Percentiles rank a stretch among this genome's conserved stretches.
These are phyloP conservation scores for Cathartes aura DNA, from an alignment of 2,113 vertebrate genomes.

Conservation along the genomic window DNA sequence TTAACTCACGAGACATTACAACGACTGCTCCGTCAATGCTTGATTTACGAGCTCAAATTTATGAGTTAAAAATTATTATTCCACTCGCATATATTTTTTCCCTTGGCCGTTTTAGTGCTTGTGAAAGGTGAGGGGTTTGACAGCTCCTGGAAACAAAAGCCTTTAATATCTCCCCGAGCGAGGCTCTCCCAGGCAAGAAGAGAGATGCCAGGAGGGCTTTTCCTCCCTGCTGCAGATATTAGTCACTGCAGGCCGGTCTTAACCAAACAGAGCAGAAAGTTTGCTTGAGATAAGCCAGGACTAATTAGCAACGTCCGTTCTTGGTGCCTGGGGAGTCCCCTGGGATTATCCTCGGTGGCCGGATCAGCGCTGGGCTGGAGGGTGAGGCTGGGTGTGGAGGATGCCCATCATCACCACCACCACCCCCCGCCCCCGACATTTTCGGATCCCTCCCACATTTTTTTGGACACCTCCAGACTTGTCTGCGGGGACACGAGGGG, in stretches of 20 bases:
- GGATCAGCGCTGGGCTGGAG: background rate
- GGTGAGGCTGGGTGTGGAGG: background rate
- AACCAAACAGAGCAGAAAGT: background rate
- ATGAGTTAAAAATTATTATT: slow-evolving; percentile 48
- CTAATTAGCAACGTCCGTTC: background rate
- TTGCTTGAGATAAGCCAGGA: background rate
- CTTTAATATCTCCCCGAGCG: background rate
- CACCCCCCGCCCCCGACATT: background rate
- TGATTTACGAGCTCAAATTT: slow-evolving; percentile 67
- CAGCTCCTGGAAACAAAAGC: slow-evolving; percentile 70
- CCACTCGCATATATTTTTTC: background rate
- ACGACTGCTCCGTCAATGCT: background rate
- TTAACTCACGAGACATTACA: slow-evolving; percentile 23
- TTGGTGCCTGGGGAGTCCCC: background rate
- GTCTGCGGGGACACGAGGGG: background rate
- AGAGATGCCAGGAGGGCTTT: slow-evolving; percentile 20
- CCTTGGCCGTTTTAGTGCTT: slow-evolving; percentile 52
- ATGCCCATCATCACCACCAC: background rate
- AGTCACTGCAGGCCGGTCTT: background rate
- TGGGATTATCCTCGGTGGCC: background rate
- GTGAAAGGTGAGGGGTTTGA: slow-evolving; percentile 72
- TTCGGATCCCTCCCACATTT: background rate
- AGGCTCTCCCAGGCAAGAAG: slow-evolving; percentile 13
- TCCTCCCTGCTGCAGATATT: background rate
- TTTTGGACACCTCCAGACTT: background rate